Evolutionary conservation across 2,113 vertebrate species (phyloP).

Genomic region (Gambusia holbrooki): DNA sequence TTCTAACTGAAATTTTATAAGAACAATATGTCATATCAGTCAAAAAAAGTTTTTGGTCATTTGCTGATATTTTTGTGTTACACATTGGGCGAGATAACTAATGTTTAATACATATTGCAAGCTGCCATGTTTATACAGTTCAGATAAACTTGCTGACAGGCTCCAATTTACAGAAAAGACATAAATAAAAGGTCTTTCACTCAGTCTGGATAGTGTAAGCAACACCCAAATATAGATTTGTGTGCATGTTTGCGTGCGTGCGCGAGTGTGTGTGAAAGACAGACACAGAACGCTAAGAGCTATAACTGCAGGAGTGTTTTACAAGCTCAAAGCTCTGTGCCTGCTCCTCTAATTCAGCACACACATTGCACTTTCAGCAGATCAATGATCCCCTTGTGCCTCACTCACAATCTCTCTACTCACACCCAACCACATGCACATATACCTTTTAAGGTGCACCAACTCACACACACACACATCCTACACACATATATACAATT

Average conservation of each 20-base stretch:
- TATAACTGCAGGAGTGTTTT: slow-evolving; percentile 73
- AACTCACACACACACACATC: slow-evolving; percentile 5
- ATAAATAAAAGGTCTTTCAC: slow-evolving; percentile 55
- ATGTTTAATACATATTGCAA: slow-evolving; percentile 16
- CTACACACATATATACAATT: slow-evolving; percentile 30
- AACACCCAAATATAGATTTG: slow-evolving; percentile 70
- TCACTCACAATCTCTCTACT: slow-evolving; percentile 31
- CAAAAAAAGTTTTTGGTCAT: slow-evolving; percentile 23
- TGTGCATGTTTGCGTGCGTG: slow-evolving; percentile 15
- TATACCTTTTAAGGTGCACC: slow-evolving; percentile 26
- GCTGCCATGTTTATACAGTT: slow-evolving; percentile 19
- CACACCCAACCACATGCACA: slow-evolving; percentile 32
- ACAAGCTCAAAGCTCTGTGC: slow-evolving; percentile 72
- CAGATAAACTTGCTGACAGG: slow-evolving; percentile 41
- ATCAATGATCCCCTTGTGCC: slow-evolving; percentile 79
- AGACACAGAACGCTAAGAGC: slow-evolving; percentile 54
- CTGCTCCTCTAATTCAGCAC: slow-evolving; percentile 74
- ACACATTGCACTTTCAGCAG: slow-evolving; percentile 76
- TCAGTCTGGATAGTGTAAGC: slow-evolving; percentile 51
- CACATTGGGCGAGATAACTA: slow-evolving; percentile 9
- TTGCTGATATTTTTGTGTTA: slow-evolving; percentile 27
- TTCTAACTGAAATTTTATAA: background rate
- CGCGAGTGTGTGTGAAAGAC: slow-evolving; percentile 39
- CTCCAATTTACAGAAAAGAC: slow-evolving; percentile 48
- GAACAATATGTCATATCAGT: background rate